Percentiles rank a stretch among this genome's conserved stretches.
phyloP scores from a whole-genome alignment of 1,140 invertebrate species.

The Drosophila melanica region DNA sequence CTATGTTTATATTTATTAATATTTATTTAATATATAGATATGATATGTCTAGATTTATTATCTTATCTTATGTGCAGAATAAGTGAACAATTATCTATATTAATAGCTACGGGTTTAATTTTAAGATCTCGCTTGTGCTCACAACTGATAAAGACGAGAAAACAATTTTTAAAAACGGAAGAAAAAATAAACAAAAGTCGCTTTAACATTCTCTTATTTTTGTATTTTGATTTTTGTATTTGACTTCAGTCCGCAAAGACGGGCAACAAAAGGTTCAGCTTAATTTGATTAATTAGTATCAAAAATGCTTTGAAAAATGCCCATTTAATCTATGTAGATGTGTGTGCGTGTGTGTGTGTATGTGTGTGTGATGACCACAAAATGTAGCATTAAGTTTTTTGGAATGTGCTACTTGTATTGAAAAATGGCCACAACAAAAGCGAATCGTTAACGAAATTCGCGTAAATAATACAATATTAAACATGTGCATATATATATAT shows the following conservation, averaged over 20 bases:
- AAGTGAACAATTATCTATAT: slow-evolving; percentile 7
- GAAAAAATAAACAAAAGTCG: slow-evolving; percentile 22
- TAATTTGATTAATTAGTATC: slow-evolving; percentile 81
- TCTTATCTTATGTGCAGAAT: background rate
- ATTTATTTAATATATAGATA: too few species aligned
- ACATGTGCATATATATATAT: slow-evolving; percentile 27
- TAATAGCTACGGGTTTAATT: background rate
- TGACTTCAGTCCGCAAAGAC: slow-evolving; percentile 31
- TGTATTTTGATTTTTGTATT: slow-evolving; percentile 8
- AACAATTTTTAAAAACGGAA: slow-evolving; percentile 31
- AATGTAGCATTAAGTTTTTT: slow-evolving; percentile 51
- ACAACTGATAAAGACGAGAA: slow-evolving; percentile 3
- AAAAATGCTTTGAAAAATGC: slow-evolving; percentile 61
- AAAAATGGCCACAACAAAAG: slow-evolving; percentile 69
- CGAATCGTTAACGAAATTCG: slow-evolving; percentile 48
- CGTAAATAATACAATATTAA: slow-evolving; percentile 44
- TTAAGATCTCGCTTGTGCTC: slow-evolving; percentile 8
- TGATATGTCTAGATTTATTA: too few species aligned
- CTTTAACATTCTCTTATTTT: slow-evolving; percentile 6
- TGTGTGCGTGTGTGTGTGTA: slow-evolving; percentile 25
- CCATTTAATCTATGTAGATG: slow-evolving; percentile 43
- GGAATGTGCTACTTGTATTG: slow-evolving; percentile 80
- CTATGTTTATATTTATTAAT: too few species aligned
- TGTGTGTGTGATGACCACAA: slow-evolving; percentile 22
- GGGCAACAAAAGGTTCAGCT: slow-evolving; percentile 69